Percentiles rank a stretch among this genome's conserved stretches.
Conservation (phyloP, 2,113 vertebrate genomes). For the Cygnus atratus region DNA sequence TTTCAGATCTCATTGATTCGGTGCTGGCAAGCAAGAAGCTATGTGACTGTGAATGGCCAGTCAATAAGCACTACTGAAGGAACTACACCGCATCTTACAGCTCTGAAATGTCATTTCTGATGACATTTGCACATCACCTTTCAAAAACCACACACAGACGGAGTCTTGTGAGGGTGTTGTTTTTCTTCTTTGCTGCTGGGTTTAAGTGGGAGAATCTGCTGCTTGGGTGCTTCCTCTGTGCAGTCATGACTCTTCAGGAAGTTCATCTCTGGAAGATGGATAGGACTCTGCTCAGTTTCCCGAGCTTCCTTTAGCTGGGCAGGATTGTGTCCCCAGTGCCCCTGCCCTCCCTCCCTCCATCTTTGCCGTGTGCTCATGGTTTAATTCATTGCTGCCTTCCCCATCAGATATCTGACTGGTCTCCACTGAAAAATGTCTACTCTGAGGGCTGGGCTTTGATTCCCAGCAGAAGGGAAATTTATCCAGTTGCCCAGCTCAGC, state of each 20-base stretch:
- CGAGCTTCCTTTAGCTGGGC: neutral
- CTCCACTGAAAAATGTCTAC: rapidly evolving
- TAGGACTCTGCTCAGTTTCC: neutral
- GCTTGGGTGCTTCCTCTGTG: rapidly evolving
- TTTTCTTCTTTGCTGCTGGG: neutral
- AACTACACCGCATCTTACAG: neutral
- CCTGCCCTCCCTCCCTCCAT: neutral
- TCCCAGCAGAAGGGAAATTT: neutral
- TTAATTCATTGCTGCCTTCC: neutral
- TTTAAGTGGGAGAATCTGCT: neutral
- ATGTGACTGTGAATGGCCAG: neutral
- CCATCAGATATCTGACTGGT: neutral
- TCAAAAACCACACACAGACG: neutral
- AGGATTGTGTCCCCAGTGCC: neutral
- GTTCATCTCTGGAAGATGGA: neutral
- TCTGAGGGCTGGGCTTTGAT: neutral
- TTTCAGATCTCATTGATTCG: conserved; percentile 4
- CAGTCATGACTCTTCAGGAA: neutral
- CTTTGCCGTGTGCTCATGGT: rapidly evolving
- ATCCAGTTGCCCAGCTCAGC: neutral
- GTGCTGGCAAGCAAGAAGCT: neutral
- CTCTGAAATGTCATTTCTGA: neutral
- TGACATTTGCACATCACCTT: neutral
- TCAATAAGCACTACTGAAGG: neutral
- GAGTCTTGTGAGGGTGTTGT: rapidly evolving